Conservation (phyloP, 2,888 invertebrate genomes). For the Mechanitis messenoides region DNA sequence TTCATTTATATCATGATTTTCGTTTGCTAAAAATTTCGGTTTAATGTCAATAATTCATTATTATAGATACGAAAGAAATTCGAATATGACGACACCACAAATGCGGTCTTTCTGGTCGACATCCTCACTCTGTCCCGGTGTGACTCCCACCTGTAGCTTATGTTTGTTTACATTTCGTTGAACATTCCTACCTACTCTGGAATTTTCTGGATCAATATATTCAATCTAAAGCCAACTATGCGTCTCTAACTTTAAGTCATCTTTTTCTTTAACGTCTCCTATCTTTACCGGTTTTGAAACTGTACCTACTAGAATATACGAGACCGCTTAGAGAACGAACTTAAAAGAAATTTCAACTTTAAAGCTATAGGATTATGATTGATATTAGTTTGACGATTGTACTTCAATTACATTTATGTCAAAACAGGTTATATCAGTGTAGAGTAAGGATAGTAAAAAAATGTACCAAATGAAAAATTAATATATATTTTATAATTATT, state of each 20-base stretch:
- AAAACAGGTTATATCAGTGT: constrained; percentile 10
- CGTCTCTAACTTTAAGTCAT: background rate
- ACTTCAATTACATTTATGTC: constrained; percentile 15
- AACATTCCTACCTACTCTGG: constrained; percentile 35
- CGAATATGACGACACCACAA: too few species aligned
- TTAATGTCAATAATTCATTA: too few species aligned
- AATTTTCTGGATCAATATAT: constrained; percentile 41
- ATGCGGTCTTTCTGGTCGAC: constrained; percentile 5
- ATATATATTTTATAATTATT: too few species aligned
- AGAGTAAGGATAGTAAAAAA: constrained; percentile 20
- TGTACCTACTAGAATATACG: constrained; percentile 21
- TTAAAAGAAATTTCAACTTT: background rate
- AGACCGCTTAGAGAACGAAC: constrained; percentile 9
- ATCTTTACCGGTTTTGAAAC: constrained; percentile 28
- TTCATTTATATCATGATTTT: too few species aligned
- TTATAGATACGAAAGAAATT: too few species aligned
- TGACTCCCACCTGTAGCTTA: constrained; percentile 48
- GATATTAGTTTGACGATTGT: background rate
- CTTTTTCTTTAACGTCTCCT: constrained; percentile 11
- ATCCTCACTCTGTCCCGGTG: constrained; percentile 22
- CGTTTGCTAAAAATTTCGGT: too few species aligned
- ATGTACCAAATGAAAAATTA: constrained; percentile 8
- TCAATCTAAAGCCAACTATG: constrained; percentile 24
- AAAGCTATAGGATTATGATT: constrained; percentile 9
- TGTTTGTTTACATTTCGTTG: constrained; percentile 54